Percentiles rank a stretch among this genome's conserved stretches.
These are phyloP conservation scores for Cataglyphis livida DNA, from an alignment of 2,888 invertebrate species.

Conservation along the genomic window DNA sequence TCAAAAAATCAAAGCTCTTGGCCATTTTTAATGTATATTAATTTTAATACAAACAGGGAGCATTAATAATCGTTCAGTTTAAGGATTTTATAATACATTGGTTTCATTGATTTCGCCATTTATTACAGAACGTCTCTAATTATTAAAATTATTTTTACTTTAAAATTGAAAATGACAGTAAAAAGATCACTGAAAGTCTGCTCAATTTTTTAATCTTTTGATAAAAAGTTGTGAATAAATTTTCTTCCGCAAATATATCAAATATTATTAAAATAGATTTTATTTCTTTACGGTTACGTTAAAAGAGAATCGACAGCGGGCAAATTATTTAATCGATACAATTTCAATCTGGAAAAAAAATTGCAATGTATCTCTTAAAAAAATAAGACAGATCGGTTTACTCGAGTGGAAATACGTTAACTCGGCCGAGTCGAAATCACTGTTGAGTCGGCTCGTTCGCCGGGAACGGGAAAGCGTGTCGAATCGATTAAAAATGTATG, in stretches of 20 bases:
- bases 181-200: neutral
- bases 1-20: neutral
- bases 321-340: neutral
- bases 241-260: neutral
- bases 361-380: neutral
- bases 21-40: neutral
- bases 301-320: neutral
- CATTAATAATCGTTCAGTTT: no score
- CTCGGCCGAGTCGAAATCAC: constrained; percentile 51
- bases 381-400: neutral
- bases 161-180: neutral
- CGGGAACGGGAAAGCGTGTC: constrained; percentile 61
- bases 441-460: constrained; percentile 54
- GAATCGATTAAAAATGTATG: constrained; percentile 79
- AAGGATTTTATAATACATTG: neutral
- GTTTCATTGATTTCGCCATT: neutral
- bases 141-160: neutral
- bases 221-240: neutral
- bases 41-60: neutral
- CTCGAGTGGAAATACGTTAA: neutral
- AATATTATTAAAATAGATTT: neutral
- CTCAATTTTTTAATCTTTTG: neutral
- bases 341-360: neutral
- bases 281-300: neutral
- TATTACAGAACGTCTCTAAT: neutral